Evolutionary conservation across 1,140 invertebrate genomes (phyloP).

Genomic region (Caerostris darwini): DNA sequence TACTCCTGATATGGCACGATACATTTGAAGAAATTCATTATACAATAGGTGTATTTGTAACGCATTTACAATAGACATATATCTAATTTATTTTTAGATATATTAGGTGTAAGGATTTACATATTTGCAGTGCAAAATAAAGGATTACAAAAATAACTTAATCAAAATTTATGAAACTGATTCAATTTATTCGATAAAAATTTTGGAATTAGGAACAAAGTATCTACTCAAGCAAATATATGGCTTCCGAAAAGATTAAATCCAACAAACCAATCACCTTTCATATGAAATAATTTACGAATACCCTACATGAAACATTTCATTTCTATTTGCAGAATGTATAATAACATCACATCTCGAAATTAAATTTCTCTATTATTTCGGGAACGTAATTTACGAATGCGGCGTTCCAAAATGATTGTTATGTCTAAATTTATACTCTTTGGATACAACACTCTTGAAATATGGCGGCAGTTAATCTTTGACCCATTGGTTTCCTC

Average conservation of each 20-base stretch:
- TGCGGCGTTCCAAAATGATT: neutral
- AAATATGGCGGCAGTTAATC: conserved; percentile 19
- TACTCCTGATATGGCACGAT: no score
- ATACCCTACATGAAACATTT: neutral
- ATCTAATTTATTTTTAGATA: no score
- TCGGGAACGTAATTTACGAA: neutral
- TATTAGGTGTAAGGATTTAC: no score
- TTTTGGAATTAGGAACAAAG: neutral
- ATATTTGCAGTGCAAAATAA: no score
- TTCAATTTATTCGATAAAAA: no score
- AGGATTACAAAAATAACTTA: no score
- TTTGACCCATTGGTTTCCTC: neutral
- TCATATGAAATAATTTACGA: neutral
- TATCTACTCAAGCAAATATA: neutral
- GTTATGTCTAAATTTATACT: neutral
- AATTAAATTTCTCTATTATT: neutral
- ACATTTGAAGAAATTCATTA: no score
- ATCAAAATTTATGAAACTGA: no score
- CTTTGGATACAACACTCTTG: neutral
- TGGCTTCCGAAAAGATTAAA: neutral
- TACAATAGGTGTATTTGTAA: no score
- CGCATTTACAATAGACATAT: no score
- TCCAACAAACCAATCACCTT: neutral
- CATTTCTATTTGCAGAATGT: neutral
- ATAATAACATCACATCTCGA: neutral